These are phyloP conservation scores for Acipenser transmontanus DNA, from an alignment of 2,797 vertebrate species.

Conservation along the genomic window DNA sequence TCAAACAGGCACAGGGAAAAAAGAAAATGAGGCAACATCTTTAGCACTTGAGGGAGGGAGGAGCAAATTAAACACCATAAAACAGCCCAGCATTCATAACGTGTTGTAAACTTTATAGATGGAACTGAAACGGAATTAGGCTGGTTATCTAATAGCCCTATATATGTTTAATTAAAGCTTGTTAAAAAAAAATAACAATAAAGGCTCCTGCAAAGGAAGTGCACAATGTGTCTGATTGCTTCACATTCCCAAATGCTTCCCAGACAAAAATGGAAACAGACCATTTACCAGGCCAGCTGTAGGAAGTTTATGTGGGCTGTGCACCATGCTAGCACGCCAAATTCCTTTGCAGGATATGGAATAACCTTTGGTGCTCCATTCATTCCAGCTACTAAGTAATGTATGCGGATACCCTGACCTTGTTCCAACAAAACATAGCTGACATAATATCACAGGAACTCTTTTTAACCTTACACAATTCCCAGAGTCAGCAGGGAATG, in stretches of 20 bases:
- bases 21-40: not conserved
- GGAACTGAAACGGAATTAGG: not conserved
- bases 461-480: constrained; percentile 1
- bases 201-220: not conserved
- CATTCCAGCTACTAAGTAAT: constrained; percentile 4
- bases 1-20: not conserved
- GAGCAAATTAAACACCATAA: not conserved
- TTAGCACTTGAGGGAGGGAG: not conserved
- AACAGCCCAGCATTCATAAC: not conserved
- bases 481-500: not conserved
- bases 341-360: constrained; percentile 1
- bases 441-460: constrained; percentile 4
- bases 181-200: not conserved
- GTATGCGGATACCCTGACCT: not conserved
- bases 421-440: not conserved
- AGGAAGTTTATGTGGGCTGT: constrained; percentile 2
- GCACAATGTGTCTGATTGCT: not conserved
- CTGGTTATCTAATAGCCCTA: not conserved
- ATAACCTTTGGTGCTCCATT: constrained; percentile 5
- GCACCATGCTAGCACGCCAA: not conserved
- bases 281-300: not conserved
- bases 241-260: not conserved
- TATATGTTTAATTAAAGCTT: constrained; percentile 1
- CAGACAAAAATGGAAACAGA: constrained; percentile 1
- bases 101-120: not conserved